Conservation (phyloP, 1,140 invertebrate genomes). For the Sarcophaga peregrina region DNA sequence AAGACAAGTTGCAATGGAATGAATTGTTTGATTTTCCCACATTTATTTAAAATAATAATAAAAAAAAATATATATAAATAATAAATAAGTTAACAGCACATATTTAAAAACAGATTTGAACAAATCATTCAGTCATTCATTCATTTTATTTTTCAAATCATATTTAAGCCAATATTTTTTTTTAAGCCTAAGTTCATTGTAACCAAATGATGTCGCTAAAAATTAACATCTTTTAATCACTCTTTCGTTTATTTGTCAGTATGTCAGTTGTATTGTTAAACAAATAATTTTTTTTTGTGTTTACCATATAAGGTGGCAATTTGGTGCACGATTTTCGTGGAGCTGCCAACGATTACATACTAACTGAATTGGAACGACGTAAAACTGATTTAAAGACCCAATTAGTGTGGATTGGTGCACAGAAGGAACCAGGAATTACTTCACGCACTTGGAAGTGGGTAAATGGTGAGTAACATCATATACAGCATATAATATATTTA, state of each 20-base stretch:
- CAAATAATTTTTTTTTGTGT: neutral
- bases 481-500: no score
- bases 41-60: no score
- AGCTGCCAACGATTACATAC: slow-evolving; percentile 77
- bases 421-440: slow-evolving; percentile 85
- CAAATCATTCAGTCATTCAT: no score
- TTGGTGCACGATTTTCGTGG: slow-evolving; percentile 78
- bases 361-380: slow-evolving; percentile 82
- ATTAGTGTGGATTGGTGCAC: slow-evolving; percentile 90
- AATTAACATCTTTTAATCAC: neutral
- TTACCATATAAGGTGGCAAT: slow-evolving; percentile 72
- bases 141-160: no score
- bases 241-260: neutral
- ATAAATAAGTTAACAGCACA: no score
- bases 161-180: no score
- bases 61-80: no score
- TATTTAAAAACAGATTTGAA: no score
- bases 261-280: neutral
- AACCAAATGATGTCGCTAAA: neutral
- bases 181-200: neutral
- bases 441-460: slow-evolving; percentile 91
- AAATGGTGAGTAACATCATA: slow-evolving; percentile 79
- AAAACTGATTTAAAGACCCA: slow-evolving; percentile 84
- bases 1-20: no score
- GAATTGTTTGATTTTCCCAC: no score